Evolutionary conservation across 2,888 invertebrate genomes (phyloP).

Genomic region (Drosophila lutescens): DNA sequence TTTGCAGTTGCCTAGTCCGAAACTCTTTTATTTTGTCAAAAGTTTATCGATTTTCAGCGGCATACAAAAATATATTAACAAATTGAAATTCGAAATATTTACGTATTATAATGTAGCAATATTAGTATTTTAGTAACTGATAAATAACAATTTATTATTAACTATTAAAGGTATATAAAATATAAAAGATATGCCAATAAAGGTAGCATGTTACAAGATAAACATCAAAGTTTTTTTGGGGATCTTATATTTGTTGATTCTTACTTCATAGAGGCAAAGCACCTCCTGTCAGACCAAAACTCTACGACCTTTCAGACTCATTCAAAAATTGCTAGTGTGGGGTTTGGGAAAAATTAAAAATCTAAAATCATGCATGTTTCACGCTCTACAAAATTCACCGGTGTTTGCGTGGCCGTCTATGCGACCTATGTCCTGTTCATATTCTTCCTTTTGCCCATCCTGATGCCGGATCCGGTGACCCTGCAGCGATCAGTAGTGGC

Average conservation of each 20-base stretch:
- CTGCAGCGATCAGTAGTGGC: slow-evolving; percentile 43
- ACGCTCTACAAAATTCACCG: slow-evolving; percentile 52
- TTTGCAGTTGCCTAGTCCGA: slow-evolving; percentile 23
- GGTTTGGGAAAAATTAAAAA: background rate
- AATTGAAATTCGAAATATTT: slow-evolving; percentile 28
- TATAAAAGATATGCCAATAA: slow-evolving; percentile 36
- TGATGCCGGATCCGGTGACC: slow-evolving; percentile 58
- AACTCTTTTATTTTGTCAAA: slow-evolving; percentile 8
- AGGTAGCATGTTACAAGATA: slow-evolving; percentile 54
- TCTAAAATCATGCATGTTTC: slow-evolving; percentile 48
- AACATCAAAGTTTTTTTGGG: background rate
- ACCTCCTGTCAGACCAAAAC: background rate
- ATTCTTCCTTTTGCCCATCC: slow-evolving; percentile 58
- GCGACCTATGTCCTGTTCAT: slow-evolving; percentile 51
- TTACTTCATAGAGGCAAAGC: background rate
- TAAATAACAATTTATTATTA: slow-evolving; percentile 28
- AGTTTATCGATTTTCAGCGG: slow-evolving; percentile 12
- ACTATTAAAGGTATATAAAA: slow-evolving; percentile 21
- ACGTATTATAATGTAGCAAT: slow-evolving; percentile 58
- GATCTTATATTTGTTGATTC: background rate
- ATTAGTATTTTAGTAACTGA: slow-evolving; percentile 50
- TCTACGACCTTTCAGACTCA: background rate
- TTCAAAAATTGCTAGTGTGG: slow-evolving; percentile 11
- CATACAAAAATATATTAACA: slow-evolving; percentile 26
- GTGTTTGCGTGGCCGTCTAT: slow-evolving; percentile 58